phyloP scores from a whole-genome alignment of 2,888 invertebrate species.

The Gastrophysa polygoni region DNA sequence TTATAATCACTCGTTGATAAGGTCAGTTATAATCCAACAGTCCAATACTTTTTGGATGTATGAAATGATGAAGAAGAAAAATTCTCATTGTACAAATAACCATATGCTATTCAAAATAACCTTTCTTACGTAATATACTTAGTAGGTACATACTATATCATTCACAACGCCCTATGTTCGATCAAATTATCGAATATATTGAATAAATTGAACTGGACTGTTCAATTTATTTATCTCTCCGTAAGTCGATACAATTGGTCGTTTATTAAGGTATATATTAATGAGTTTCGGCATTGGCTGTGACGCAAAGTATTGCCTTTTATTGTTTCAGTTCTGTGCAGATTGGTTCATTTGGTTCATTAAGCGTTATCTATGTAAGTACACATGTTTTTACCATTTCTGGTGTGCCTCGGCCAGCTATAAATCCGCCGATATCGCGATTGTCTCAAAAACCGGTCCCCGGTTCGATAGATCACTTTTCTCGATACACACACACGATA shows the following conservation, averaged over 20 bases:
- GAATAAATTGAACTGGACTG: not conserved
- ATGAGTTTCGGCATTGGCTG: slow-evolving; percentile 38
- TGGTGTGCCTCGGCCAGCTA: slow-evolving; percentile 48
- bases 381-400: slow-evolving; percentile 57
- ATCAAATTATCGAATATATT: too few species aligned
- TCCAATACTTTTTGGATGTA: too few species aligned
- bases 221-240: not conserved
- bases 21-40: too few species aligned
- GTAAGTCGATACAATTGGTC: slow-evolving; percentile 27
- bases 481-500: slow-evolving; percentile 32
- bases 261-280: slow-evolving; percentile 37
- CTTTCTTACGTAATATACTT: too few species aligned
- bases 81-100: too few species aligned
- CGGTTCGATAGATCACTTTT: slow-evolving; percentile 43
- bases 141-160: too few species aligned
- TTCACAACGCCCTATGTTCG: too few species aligned
- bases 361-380: slow-evolving; percentile 53
- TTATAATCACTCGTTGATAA: too few species aligned
- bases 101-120: too few species aligned
- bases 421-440: slow-evolving; percentile 54
- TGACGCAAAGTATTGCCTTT: slow-evolving; percentile 41
- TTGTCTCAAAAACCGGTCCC: slow-evolving; percentile 53
- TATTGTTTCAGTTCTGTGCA: slow-evolving; percentile 46
- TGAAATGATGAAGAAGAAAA: too few species aligned
- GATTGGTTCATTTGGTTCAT: slow-evolving; percentile 56